phyloP scores from a whole-genome alignment of 2,888 invertebrate species.

The Drosophila picticornis region DNA sequence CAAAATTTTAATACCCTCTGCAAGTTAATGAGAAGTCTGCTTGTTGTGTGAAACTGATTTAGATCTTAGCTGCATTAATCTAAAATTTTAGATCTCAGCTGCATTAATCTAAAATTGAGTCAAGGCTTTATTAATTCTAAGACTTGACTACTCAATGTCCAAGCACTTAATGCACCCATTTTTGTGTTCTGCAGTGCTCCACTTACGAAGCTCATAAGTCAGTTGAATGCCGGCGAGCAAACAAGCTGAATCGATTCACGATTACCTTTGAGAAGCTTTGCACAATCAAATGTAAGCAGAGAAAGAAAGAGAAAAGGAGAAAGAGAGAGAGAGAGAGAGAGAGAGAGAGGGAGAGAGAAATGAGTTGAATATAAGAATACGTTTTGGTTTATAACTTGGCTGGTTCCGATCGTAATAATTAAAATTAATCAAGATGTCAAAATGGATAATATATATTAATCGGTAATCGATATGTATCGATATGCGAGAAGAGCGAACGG shows the following conservation, averaged over 20 bases:
- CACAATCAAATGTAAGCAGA: not conserved
- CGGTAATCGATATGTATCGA: no score
- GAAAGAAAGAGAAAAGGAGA: not conserved
- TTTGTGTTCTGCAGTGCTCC: not conserved
- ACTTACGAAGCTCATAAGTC: not conserved
- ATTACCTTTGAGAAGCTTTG: not conserved
- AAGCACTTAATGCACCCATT: not conserved
- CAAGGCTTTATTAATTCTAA: not conserved
- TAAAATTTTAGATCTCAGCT: not conserved
- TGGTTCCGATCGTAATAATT: not conserved
- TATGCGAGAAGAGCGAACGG: no score
- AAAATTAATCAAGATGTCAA: not conserved
- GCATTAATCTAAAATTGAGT: not conserved
- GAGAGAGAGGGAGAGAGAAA: not conserved
- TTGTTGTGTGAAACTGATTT: not conserved
- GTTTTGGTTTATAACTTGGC: not conserved
- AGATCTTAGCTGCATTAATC: not conserved
- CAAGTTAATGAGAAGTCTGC: not conserved
- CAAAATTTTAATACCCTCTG: not conserved
- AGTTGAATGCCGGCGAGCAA: not conserved
- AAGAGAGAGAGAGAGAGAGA: no score
- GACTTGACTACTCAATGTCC: not conserved
- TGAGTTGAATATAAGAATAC: not conserved
- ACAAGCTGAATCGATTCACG: not conserved
- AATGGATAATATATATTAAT: not conserved